phyloP scores from a whole-genome alignment of 2,113 vertebrate genomes.

The Synchiropus splendidus region DNA sequence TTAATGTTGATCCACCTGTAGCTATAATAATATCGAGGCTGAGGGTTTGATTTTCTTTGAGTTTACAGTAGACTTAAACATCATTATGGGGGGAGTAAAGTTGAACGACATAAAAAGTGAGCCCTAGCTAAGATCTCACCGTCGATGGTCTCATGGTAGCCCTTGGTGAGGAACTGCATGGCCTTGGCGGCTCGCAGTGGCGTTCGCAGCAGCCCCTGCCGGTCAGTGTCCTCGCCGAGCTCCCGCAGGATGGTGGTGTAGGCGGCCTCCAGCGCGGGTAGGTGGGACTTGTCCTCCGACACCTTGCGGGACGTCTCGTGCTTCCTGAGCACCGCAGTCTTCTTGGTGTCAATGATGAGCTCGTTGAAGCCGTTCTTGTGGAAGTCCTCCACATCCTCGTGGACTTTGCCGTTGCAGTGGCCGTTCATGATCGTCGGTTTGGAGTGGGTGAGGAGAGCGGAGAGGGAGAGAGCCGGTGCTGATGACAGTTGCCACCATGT shows the following conservation, averaged over 20 bases:
- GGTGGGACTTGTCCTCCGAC: conserved; percentile 33
- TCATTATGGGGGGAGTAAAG: too few species aligned
- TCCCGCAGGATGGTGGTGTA: conserved; percentile 68
- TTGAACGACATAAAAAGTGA: too few species aligned
- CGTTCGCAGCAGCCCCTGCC: conserved; percentile 69
- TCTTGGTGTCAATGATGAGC: conserved; percentile 43
- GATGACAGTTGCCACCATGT: too few species aligned
- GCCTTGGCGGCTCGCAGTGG: conserved; percentile 71
- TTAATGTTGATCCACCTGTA: too few species aligned
- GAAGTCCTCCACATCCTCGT: conserved; percentile 32
- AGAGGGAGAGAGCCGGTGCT: too few species aligned
- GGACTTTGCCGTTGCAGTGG: conserved; percentile 38
- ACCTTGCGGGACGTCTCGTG: conserved; percentile 55
- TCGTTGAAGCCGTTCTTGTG: conserved; percentile 37
- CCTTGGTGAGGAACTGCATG: conserved; percentile 78
- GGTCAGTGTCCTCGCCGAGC: conserved; percentile 68
- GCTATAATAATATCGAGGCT: too few species aligned
- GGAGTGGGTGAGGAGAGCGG: too few species aligned
- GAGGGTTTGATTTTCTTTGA: too few species aligned
- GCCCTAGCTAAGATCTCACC: conserved; percentile 48
- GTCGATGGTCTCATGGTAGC: conserved; percentile 67
- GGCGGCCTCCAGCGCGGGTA: conserved; percentile 57
- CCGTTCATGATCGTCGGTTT: conserved; percentile 37
- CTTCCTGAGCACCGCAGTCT: conserved; percentile 27
- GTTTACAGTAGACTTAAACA: too few species aligned